Conservation (phyloP, 1,140 invertebrate species). For the Rhagoletis pomonella region DNA sequence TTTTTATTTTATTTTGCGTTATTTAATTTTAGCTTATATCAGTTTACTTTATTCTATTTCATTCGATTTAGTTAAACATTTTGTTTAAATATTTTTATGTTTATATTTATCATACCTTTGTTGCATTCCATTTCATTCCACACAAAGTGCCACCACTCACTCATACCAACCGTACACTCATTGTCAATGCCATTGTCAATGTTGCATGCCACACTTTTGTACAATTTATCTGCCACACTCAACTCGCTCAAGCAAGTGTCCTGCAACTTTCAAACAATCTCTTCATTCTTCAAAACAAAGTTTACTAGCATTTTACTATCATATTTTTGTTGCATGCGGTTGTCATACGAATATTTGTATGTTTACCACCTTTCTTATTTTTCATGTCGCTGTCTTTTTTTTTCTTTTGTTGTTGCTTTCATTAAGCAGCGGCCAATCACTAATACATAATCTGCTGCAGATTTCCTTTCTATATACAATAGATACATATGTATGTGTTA, state of each 20-base stretch:
- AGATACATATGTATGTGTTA: not conserved
- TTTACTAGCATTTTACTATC: not conserved
- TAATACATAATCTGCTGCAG: not conserved
- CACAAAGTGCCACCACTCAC: not conserved
- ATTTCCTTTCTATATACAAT: not conserved
- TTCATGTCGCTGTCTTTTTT: too few species aligned
- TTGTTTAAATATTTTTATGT: too few species aligned
- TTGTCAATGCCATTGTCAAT: conserved; percentile 19
- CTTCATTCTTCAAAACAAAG: not conserved
- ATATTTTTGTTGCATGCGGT: not conserved
- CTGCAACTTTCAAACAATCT: not conserved
- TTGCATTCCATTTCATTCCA: too few species aligned
- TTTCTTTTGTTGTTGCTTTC: not conserved
- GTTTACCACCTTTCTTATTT: not conserved
- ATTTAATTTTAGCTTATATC: too few species aligned
- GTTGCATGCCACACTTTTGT: not conserved
- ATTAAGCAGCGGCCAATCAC: not conserved
- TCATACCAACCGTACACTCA: not conserved
- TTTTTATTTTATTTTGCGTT: too few species aligned
- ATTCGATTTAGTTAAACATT: too few species aligned
- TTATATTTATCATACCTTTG: too few species aligned
- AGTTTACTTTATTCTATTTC: too few species aligned
- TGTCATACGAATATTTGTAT: conserved; percentile 14
- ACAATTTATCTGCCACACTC: not conserved
- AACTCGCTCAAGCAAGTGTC: not conserved